Evolutionary conservation across 2,888 invertebrate genomes (phyloP), one percentile per base, ranked within the genome.

Genomic region (Eurytoma californica): DNA sequence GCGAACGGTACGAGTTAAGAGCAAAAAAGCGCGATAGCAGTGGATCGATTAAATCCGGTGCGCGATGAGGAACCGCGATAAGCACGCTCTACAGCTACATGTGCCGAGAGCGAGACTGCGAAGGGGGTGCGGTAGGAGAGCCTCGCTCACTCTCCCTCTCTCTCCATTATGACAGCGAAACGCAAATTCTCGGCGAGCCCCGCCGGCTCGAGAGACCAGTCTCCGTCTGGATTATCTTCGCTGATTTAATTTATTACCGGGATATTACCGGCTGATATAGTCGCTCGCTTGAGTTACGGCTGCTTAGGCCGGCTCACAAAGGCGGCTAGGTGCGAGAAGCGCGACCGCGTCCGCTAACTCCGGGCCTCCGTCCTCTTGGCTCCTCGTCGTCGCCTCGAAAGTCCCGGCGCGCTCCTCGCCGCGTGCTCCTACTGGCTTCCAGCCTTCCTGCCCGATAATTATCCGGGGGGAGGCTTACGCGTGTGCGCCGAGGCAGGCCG

Each of bases 231-330:
- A 88, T 89, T 89, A 90, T 89, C 89, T 87, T 86, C 85, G 82
- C 81, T 86, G 88, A 90, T 89, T 88, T 88, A 90, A 89, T 90
- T 88, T 88, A 90, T 89, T 85, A 85, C 85, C 83, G 82, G 84
- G 86, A 85, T 89, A 90, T 88, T 88, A 85, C 85, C 83, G 82
- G 84, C 83, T 86, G 88, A 87, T 89, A 86, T 85, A 84, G 86
- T 82, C 82, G 69, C 80, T 82, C 82, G 81, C 81, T 84, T 86
- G 86, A 87, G 83, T 86, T 86, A 89, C 84, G 83, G 86, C 83
- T 86, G 86, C 85, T 86, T 86, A 85, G 84, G 83, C 84, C 55
- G 47, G 18, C 73, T 85, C 84, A 85, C 85, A 86, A 87, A 86
- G 84, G 86, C 65, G 28, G 39, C 75, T 72, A 72, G 68, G 68